Evolutionary conservation across 2,888 invertebrate genomes (phyloP), one percentile per base, ranked within the genome.

Genomic region (Cosmorhoe ocellata): DNA sequence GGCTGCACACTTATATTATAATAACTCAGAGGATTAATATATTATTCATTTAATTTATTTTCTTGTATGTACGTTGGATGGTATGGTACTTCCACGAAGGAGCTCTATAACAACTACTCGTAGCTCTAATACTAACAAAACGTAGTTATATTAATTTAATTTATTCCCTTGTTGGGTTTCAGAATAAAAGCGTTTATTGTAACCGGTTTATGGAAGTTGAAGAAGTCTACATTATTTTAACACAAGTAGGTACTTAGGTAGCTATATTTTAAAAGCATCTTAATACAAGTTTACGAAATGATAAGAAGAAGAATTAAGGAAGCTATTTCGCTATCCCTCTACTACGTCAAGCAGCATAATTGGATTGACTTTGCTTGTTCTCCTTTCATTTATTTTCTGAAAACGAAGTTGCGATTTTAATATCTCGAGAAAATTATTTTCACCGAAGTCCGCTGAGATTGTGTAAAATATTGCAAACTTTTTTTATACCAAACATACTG

Each of bases 241-340:
- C 27, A 27, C 24, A 26, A 41, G 38, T 38, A 12, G n/a, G 11
- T 31, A 33, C 26, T 1, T 18, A 18, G 3, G n/a, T n/a, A n/a
- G 3, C 18, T 4, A 18, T 4, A 4, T 33, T 44, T 44, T 10
- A 40, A 44, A 48, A 45, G 30, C 38, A 34, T 24, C 34, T 46
- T 51, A 65, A 66, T 69, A 64, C 53, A 70, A 73, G 67, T 69
- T 69, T 56, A 60, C 58, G 67, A 74, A 75, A 74, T 62, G 66
- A 71, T 68, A 64, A 74, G 50, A 66, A 58, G 64, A 68, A 77
- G 67, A 78, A 78, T 79, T 76, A 77, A 69, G 71, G 71, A 81
- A 81, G 79, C 80, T 71, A 83, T 83, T 83, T 81, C 73, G 76
- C 74, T 75, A 74, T 77, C 76, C 77, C 74, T 79, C 76, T 76